Conservation (phyloP, 2,797 vertebrate genomes). For the Amphiprion clarkii region DNA sequence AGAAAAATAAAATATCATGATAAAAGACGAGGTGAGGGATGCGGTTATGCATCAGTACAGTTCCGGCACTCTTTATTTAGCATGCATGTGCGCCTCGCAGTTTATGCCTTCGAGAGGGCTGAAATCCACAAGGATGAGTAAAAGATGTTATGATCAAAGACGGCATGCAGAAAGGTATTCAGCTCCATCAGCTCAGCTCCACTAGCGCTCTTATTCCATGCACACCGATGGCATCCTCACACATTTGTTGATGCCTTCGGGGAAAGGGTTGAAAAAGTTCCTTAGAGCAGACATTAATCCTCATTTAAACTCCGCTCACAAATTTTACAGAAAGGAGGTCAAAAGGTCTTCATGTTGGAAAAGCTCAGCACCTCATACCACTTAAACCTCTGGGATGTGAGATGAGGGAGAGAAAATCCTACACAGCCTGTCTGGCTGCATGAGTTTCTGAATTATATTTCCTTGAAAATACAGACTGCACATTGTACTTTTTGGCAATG, state of each 20-base stretch:
- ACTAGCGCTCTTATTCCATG: conserved; percentile 50
- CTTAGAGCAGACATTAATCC: conserved; percentile 56
- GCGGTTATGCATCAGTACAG: conserved; percentile 39
- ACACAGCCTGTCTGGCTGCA: conserved; percentile 32
- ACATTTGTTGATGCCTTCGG: conserved; percentile 38
- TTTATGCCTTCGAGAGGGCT: conserved; percentile 46
- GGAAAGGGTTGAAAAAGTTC: conserved; percentile 50
- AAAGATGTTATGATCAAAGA: conserved; percentile 65
- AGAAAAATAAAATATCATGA: conserved; percentile 10
- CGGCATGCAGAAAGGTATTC: conserved; percentile 45
- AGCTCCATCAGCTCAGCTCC: conserved; percentile 41
- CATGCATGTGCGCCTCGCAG: conserved; percentile 47
- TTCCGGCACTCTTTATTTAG: conserved; percentile 54
- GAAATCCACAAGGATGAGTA: conserved; percentile 51
- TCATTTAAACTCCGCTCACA: conserved; percentile 61
- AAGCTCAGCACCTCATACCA: conserved; percentile 53
- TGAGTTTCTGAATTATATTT: conserved; percentile 67
- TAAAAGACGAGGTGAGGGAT: conserved; percentile 58
- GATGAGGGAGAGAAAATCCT: conserved; percentile 60
- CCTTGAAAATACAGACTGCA: conserved; percentile 55
- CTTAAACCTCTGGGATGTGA: conserved; percentile 65
- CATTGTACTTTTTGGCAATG: conserved; percentile 36
- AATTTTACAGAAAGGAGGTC: conserved; percentile 67
- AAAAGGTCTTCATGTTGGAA: conserved; percentile 68
- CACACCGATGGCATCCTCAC: conserved; percentile 36